Conservation (phyloP, 2,113 vertebrate species). For the Tamias sibiricus region DNA sequence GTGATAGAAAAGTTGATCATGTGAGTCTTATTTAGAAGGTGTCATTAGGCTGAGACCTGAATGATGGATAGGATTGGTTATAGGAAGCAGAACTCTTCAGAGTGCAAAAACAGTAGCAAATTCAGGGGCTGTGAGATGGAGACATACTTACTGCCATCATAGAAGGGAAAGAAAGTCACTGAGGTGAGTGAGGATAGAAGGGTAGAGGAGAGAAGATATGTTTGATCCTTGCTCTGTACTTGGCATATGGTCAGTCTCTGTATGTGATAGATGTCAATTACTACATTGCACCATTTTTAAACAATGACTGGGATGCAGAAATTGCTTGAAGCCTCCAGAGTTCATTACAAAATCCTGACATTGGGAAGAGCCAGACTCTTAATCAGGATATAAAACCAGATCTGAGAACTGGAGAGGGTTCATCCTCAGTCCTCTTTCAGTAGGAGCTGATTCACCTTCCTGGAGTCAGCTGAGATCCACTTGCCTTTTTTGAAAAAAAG, state of each 20-base stretch:
- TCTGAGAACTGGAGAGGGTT: background rate
- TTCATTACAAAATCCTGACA: background rate
- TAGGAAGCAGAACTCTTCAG: background rate
- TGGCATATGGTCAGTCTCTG: background rate
- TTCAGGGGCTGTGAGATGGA: background rate
- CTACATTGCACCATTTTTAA: background rate
- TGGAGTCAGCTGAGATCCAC: background rate
- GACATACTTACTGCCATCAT: background rate
- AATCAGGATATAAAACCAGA: background rate
- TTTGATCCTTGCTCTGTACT: background rate
- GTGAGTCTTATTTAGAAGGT: background rate
- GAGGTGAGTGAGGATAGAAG: background rate
- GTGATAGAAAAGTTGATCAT: background rate
- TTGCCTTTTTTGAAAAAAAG: background rate
- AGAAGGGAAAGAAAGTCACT: background rate
- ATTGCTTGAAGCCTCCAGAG: background rate
- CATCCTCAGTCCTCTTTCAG: background rate
- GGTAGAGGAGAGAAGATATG: background rate
- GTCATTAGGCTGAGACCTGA: background rate
- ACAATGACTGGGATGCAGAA: background rate
- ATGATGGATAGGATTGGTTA: background rate
- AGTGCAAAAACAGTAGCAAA: background rate
- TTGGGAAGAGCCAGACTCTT: background rate
- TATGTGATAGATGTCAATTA: background rate
- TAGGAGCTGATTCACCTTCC: background rate